phyloP scores from a whole-genome alignment of 2,113 vertebrate species.

The Gallinago paraguaiae region DNA sequence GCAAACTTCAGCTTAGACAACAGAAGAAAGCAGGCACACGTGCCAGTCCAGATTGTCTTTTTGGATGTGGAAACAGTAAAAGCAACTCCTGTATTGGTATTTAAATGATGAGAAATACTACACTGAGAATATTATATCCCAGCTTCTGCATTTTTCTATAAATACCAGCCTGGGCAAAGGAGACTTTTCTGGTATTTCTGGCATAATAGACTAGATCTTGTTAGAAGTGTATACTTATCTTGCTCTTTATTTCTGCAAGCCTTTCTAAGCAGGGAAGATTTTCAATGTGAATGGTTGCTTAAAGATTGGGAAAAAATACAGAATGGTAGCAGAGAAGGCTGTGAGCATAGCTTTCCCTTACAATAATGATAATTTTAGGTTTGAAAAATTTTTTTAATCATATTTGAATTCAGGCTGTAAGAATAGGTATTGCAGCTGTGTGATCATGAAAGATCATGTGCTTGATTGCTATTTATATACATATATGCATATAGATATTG shows the following conservation, averaged over 20 bases:
- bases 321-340: not conserved
- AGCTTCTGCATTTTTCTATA: not conserved
- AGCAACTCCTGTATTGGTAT: not conserved
- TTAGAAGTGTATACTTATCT: not conserved
- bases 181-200: not conserved
- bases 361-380: constrained; percentile 27
- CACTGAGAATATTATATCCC: not conserved
- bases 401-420: constrained; percentile 39
- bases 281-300: not conserved
- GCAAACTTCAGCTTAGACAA: not conserved
- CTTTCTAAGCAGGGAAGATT: not conserved
- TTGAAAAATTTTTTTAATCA: not conserved
- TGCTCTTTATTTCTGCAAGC: not conserved
- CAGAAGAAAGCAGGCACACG: not conserved
- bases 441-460: constrained; percentile 26
- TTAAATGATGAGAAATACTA: not conserved
- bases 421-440: constrained; percentile 49
- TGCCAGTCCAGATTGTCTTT: not conserved
- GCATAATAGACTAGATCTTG: not conserved
- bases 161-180: not conserved
- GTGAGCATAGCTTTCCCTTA: not conserved
- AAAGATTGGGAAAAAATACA: not conserved
- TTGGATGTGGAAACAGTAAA: not conserved
- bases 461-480: not conserved
- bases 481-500: not conserved